Evolutionary conservation across 1,140 invertebrate genomes (phyloP), one percentile per base, ranked within the genome.

Genomic region (Whitmania pigra): DNA sequence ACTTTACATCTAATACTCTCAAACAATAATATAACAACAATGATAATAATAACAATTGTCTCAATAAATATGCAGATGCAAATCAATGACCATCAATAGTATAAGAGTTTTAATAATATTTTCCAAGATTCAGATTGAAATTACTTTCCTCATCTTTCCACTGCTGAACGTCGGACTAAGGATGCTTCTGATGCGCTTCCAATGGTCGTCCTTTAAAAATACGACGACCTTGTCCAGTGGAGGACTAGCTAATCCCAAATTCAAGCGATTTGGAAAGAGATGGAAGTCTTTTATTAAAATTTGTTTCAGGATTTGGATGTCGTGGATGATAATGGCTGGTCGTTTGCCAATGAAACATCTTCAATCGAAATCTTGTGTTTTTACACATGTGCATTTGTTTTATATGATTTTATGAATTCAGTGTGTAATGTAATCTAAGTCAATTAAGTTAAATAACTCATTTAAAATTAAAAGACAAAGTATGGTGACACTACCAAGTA

Each of bases 151-250:
- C 3, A 78, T 40, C 70, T 78, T 78, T 60, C 74, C 76, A 18
- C 75, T 71, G 15, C 70, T 76, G 53, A 78, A 79, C 7, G 78
- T 72, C 53, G 78, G 77, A 29, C 74, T 73, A 7, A 77, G 43
- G 29, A 77, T 76, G 18, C 71, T 73, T 63, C 78, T 69, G 63
- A 79, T 77, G 43, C 76, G 72, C 68, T 78, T 78, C 78, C 78
- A 79, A 60, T 76, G 72, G 3, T 79, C 77, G 60, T 74, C 75
- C 53, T 71, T 73, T 5, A 77, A 49, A 17, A 66, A 22, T 53
- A 67, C 67, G 55, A 77, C 31, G n/a, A 70, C 53, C 11, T 70
- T 70, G n/a, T 53, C 43, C n/a, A 70, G 25, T 17, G 69, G 69
- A 22, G 31, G 57, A 22, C 22, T 7, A n/a, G 57, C 29, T 18